phyloP scores from a whole-genome alignment of 2,888 invertebrate genomes.

The Chalcis sispes region DNA sequence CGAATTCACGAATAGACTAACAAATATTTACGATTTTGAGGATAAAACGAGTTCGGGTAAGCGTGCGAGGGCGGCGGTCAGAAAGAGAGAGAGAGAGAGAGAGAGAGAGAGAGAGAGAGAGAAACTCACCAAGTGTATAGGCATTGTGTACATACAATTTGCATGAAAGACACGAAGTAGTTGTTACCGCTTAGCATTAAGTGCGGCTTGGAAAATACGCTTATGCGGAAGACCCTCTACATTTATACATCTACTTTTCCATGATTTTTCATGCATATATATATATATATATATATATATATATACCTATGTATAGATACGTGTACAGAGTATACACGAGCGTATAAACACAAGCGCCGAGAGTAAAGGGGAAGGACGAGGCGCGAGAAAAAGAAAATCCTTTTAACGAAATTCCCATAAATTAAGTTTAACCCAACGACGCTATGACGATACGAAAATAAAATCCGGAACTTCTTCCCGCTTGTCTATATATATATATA shows the following conservation, averaged over 20 bases:
- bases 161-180: constrained; percentile 22
- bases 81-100: too few relatives aligned
- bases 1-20: background rate
- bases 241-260: background rate
- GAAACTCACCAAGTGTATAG: too few relatives aligned
- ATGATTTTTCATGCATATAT: constrained; percentile 21
- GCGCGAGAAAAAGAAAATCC: constrained; percentile 8
- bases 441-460: constrained; percentile 11
- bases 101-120: too few relatives aligned
- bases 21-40: constrained; percentile 5
- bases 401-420: constrained; percentile 31
- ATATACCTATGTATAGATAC: background rate
- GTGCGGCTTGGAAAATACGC: background rate
- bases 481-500: background rate
- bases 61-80: too few relatives aligned
- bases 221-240: too few relatives aligned
- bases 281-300: constrained; percentile 5
- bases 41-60: too few relatives aligned
- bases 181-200: constrained; percentile 20
- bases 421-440: constrained; percentile 14
- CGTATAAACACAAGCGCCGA: too few relatives aligned
- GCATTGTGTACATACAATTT: constrained; percentile 5
- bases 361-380: too few relatives aligned
- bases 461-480: background rate
- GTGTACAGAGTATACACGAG: too few relatives aligned